These are phyloP conservation scores for Drosophila pandora DNA, from an alignment of 1,140 invertebrate genomes.

Conservation along the genomic window DNA sequence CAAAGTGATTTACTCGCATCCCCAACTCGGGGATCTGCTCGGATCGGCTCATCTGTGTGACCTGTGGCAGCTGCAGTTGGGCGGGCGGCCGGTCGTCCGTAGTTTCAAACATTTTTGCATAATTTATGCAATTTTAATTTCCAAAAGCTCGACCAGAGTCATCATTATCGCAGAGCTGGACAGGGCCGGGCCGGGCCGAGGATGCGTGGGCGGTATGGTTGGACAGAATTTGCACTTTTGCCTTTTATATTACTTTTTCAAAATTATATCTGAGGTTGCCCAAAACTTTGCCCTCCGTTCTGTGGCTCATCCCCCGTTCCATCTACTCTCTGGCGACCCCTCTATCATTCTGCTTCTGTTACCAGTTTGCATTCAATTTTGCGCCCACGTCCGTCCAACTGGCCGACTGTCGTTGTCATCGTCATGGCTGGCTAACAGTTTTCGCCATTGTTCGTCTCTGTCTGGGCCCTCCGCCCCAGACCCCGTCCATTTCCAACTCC, in stretches of 20 bases:
- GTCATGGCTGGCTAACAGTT: constrained; percentile 74
- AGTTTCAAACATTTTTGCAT: constrained; percentile 49
- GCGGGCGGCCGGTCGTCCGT: constrained; percentile 6
- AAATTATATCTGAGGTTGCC: constrained; percentile 49
- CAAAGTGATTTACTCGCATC: constrained; percentile 62
- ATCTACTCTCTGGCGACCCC: too few relatives aligned
- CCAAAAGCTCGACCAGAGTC: constrained; percentile 51
- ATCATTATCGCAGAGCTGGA: constrained; percentile 41
- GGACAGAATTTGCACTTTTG: constrained; percentile 44
- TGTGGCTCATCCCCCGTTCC: constrained; percentile 13
- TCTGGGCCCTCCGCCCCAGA: neutral
- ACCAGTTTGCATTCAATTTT: constrained; percentile 64
- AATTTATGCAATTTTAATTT: constrained; percentile 61
- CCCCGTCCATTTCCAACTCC: neutral
- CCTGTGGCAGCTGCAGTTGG: constrained; percentile 35
- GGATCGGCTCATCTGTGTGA: constrained; percentile 32
- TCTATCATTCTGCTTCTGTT: constrained; percentile 5
- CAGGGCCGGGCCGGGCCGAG: constrained; percentile 9
- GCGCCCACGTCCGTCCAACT: constrained; percentile 21
- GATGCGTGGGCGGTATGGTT: neutral
- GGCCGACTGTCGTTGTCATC: constrained; percentile 42
- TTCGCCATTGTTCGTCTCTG: constrained; percentile 64
- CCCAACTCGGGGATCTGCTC: neutral
- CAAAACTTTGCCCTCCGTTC: constrained; percentile 45
- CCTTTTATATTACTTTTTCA: constrained; percentile 52